phyloP scores from a whole-genome alignment of 2,113 vertebrate species.

The Galemys pyrenaicus region DNA sequence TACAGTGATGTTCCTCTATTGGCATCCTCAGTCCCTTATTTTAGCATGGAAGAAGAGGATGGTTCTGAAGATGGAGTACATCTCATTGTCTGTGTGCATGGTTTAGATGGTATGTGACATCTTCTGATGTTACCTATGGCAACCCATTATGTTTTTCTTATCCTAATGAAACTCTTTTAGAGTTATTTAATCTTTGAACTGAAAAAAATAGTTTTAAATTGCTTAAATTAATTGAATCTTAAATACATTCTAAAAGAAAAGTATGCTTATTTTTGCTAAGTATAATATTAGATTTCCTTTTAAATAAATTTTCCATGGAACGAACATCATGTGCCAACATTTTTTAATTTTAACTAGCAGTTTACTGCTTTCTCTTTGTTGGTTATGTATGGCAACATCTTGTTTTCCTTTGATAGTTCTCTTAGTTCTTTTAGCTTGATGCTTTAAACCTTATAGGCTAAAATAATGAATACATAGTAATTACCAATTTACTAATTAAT shows the following conservation, averaged over 20 bases:
- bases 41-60: conserved; percentile 95
- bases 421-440: neutral
- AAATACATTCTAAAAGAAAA: conserved; percentile 40
- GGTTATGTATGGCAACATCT: conserved; percentile 13
- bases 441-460: neutral
- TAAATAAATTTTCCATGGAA: conserved; percentile 43
- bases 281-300: neutral
- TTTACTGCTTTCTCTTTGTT: conserved; percentile 14
- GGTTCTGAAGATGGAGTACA: conserved; percentile 94
- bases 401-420: conserved; percentile 11
- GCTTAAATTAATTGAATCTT: conserved; percentile 39
- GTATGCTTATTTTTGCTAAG: conserved; percentile 31
- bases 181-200: conserved; percentile 49
- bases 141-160: conserved; percentile 46
- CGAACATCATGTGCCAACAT: neutral
- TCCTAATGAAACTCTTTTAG: conserved; percentile 23
- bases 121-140: neutral
- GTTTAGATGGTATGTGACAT: conserved; percentile 92
- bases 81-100: conserved; percentile 97
- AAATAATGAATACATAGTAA: neutral
- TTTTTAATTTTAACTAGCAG: conserved; percentile 4
- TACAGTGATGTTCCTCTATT: conserved; percentile 95
- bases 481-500: conserved; percentile 22
- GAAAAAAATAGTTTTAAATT: conserved; percentile 27
- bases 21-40: conserved; percentile 96